Conservation (phyloP, 2,113 vertebrate species). For the Campylomormyrus tamandua region DNA sequence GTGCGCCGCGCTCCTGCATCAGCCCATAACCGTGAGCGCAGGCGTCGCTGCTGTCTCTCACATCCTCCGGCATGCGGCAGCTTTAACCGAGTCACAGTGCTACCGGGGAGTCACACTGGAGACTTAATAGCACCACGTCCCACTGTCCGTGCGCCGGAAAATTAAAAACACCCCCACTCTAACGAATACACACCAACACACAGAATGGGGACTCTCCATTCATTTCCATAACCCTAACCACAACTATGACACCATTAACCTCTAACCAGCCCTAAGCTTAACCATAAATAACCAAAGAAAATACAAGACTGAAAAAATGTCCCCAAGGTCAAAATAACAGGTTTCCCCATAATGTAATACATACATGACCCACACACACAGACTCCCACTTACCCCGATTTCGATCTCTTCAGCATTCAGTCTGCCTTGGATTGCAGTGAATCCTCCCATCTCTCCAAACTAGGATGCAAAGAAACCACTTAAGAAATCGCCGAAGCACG, state of each 20-base stretch:
- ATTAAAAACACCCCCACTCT: neutral
- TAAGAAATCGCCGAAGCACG: neutral
- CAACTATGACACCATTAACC: neutral
- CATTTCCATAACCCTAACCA: neutral
- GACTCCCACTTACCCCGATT: constrained; percentile 75
- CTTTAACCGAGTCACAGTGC: neutral
- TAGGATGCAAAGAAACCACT: constrained; percentile 39
- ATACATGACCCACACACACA: neutral
- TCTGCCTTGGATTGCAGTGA: constrained; percentile 90
- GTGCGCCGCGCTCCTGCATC: neutral
- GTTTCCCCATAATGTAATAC: neutral
- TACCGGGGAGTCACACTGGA: neutral
- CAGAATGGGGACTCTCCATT: neutral
- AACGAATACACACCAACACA: neutral
- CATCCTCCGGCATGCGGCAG: neutral
- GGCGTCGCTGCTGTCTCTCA: neutral
- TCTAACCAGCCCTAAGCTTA: neutral
- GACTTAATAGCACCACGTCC: neutral
- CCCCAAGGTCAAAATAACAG: neutral
- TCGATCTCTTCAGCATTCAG: constrained; percentile 89
- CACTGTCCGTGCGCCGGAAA: neutral
- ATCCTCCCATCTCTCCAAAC: constrained; percentile 96
- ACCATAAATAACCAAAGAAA: neutral
- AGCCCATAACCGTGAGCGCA: neutral
- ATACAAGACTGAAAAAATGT: neutral